Percentiles rank a stretch among this genome's conserved stretches.
phyloP scores from a whole-genome alignment of 1,140 invertebrate genomes.

The Drosophila erecta region DNA sequence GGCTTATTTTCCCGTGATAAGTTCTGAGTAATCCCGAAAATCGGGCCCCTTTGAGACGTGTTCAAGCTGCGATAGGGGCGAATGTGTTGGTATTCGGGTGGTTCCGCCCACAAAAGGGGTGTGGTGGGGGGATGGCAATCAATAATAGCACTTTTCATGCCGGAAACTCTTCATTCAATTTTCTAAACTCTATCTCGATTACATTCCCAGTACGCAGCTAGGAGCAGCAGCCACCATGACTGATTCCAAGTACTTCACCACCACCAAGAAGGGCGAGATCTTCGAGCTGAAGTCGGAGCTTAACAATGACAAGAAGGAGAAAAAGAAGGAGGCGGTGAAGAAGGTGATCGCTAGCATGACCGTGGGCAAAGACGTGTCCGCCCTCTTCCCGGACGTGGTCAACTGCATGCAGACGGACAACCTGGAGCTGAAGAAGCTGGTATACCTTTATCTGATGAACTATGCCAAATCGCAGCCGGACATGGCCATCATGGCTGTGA shows the following conservation, averaged over 20 bases:
- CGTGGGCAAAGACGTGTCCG: conserved; percentile 98
- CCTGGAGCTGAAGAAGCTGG: conserved; percentile 99
- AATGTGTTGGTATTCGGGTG: conserved; percentile 23
- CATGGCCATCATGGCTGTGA: conserved; percentile 99
- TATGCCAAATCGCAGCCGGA: conserved; percentile 99
- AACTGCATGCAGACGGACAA: conserved; percentile 99
- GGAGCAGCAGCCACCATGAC: conserved; percentile 90
- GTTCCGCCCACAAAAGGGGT: conserved; percentile 20
- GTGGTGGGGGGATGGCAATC: conserved; percentile 4
- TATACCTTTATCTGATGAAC: conserved; percentile 99
- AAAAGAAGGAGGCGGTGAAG: conserved; percentile 99
- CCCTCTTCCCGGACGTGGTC: conserved; percentile 99
- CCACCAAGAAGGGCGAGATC: conserved; percentile 99
- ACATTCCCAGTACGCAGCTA: conserved; percentile 3
- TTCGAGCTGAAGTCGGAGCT: conserved; percentile 99
- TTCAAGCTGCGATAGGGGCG: conserved; percentile 36
- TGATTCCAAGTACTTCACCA: conserved; percentile 99
- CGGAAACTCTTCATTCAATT: neutral
- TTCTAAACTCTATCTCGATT: neutral
- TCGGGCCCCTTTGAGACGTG: conserved; percentile 28
- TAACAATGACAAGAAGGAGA: conserved; percentile 99
- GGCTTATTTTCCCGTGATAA: neutral
- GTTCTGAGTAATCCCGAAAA: neutral
- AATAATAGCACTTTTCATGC: conserved; percentile 18
- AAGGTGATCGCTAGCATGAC: conserved; percentile 99